These are phyloP conservation scores for Mythimna impura DNA, from an alignment of 2,888 invertebrate genomes.

Conservation along the genomic window DNA sequence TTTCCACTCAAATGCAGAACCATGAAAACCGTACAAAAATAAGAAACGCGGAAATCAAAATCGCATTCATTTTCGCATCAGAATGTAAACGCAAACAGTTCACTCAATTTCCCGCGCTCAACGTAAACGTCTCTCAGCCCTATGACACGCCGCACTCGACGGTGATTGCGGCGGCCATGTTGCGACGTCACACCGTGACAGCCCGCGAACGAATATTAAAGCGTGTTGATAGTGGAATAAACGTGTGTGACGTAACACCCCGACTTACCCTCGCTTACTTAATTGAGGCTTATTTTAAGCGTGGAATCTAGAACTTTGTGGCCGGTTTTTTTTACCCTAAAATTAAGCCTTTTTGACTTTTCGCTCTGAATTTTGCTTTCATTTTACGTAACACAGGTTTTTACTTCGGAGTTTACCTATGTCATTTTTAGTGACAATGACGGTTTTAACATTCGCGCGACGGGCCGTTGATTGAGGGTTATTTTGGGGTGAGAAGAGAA, in stretches of 20 bases:
- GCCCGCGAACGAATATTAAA: conserved; percentile 67
- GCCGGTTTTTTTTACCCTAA: conserved; percentile 8
- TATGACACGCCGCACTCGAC: conserved; percentile 62
- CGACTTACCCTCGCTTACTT: conserved; percentile 42
- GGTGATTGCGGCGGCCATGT: conserved; percentile 72
- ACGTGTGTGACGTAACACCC: conserved; percentile 58
- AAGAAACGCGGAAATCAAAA: conserved; percentile 26
- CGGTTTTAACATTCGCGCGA: conserved; percentile 4
- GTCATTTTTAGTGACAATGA: conserved; percentile 47
- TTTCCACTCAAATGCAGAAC: neutral
- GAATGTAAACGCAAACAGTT: conserved; percentile 50
- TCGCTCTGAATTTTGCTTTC: conserved; percentile 21
- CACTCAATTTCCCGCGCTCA: conserved; percentile 59
- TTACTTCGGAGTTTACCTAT: conserved; percentile 43
- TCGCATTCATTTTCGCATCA: conserved; percentile 38
- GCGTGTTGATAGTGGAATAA: conserved; percentile 64
- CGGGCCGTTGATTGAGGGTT: conserved; percentile 34
- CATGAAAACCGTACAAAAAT: conserved; percentile 4
- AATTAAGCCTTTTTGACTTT: conserved; percentile 24
- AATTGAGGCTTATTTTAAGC: conserved; percentile 59
- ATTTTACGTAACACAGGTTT: conserved; percentile 40
- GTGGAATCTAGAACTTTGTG: conserved; percentile 15
- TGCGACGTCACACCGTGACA: conserved; percentile 73
- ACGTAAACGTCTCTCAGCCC: conserved; percentile 58
- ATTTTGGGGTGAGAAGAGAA: conserved; percentile 10